Percentiles rank a stretch among this genome's conserved stretches.
Conservation (phyloP, 1,140 invertebrate genomes). For the Drosophila ficusphila region DNA sequence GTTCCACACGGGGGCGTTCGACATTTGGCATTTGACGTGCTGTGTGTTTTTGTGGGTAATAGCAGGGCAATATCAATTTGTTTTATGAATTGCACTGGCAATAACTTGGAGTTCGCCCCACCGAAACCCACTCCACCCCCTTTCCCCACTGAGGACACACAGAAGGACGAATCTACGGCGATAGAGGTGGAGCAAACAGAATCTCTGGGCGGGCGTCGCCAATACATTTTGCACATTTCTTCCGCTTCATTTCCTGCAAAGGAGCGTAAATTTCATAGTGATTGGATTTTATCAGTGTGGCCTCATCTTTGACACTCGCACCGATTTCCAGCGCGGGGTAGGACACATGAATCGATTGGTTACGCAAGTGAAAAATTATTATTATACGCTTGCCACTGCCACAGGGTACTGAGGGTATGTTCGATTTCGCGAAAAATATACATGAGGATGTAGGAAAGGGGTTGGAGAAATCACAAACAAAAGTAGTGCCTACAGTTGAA, state of each 20-base stretch:
- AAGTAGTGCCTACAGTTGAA: not conserved
- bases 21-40: constrained; percentile 66
- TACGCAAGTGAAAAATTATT: constrained; percentile 82
- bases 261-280: constrained; percentile 82
- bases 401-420: constrained; percentile 22
- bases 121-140: not conserved
- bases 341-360: constrained; percentile 77
- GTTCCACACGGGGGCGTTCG: constrained; percentile 54
- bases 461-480: too few species aligned
- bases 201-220: constrained; percentile 25
- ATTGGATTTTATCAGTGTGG: constrained; percentile 82
- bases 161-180: constrained; percentile 14
- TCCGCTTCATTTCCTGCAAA: constrained; percentile 82
- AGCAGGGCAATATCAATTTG: constrained; percentile 81
- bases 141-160: not conserved
- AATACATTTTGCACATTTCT: constrained; percentile 83
- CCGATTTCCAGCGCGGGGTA: constrained; percentile 40
- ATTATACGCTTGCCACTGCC: constrained; percentile 23
- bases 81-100: constrained; percentile 81
- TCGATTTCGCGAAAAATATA: not conserved
- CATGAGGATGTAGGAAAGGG: not conserved
- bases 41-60: constrained; percentile 50
- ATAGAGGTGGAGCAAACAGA: not conserved
- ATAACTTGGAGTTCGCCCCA: constrained; percentile 67
- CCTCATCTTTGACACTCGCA: constrained; percentile 78